A percentile compares a stretch with the other conserved stretches of the same genome.
phyloP scores from a whole-genome alignment of 1,140 invertebrate species.

The Cherax destructor region DNA sequence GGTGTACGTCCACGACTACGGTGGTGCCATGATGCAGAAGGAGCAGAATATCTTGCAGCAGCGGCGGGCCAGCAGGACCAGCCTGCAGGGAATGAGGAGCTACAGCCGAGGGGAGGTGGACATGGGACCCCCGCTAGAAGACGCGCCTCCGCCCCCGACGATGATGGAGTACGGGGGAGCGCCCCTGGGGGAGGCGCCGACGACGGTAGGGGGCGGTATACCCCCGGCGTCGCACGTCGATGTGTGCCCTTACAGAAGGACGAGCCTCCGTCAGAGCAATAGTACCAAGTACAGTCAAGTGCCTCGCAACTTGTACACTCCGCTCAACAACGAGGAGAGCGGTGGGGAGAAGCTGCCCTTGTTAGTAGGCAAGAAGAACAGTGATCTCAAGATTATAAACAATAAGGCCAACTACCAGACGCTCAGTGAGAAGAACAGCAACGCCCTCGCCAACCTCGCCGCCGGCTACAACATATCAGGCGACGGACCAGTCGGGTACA shows the following conservation, averaged over 20 bases:
- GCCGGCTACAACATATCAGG: conserved; percentile 62
- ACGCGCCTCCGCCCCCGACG: conserved; percentile 41
- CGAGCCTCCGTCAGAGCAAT: conserved; percentile 39
- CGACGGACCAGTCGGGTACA: conserved; percentile 30
- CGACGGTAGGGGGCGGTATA: not conserved
- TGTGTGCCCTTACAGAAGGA: conserved; percentile 30
- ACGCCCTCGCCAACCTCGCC: conserved; percentile 61
- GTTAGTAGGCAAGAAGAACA: conserved; percentile 42
- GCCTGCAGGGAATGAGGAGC: conserved; percentile 29
- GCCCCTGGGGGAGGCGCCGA: not conserved
- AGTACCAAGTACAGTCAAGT: conserved; percentile 63
- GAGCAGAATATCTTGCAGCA: conserved; percentile 62
- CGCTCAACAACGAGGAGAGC: conserved; percentile 62
- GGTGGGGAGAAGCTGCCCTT: conserved; percentile 47
- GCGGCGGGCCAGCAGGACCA: conserved; percentile 44
- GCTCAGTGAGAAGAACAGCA: conserved; percentile 64
- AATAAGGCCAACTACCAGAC: conserved; percentile 57
- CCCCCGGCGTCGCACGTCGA: conserved; percentile 23
- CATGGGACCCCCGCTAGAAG: conserved; percentile 45
- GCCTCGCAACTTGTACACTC: conserved; percentile 65
- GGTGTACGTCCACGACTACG: conserved; percentile 72
- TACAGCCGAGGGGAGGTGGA: conserved; percentile 40
- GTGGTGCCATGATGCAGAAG: conserved; percentile 72
- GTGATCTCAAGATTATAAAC: conserved; percentile 68
- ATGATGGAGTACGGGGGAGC: conserved; percentile 9